Percentiles rank a stretch among this genome's conserved stretches.
phyloP scores from a whole-genome alignment of 1,140 invertebrate species.

The Platyura marginata region DNA sequence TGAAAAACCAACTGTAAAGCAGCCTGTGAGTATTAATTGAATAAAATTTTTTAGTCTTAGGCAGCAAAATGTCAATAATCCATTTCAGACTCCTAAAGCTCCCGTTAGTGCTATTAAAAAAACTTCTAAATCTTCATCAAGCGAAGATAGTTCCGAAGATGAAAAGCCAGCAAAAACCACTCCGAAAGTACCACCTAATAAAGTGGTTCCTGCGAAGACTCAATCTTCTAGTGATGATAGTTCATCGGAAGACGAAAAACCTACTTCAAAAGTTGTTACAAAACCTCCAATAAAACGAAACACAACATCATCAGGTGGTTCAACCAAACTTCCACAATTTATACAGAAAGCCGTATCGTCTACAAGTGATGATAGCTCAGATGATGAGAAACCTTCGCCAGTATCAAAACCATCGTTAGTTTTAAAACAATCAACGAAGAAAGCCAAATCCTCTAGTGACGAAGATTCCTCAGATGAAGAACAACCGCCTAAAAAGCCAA shows the following conservation, averaged over 20 bases:
- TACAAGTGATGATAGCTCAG: constrained; percentile 18
- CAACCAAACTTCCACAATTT: too few species aligned
- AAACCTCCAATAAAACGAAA: too few species aligned
- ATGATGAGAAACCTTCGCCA: constrained; percentile 16
- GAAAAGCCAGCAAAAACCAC: not conserved
- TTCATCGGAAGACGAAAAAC: too few species aligned
- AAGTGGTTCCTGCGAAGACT: not conserved
- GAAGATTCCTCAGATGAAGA: constrained; percentile 8
- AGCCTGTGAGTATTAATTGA: too few species aligned
- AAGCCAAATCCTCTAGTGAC: constrained; percentile 25
- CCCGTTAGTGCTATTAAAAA: too few species aligned
- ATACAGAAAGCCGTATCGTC: constrained; percentile 9
- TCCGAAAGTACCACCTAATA: not conserved
- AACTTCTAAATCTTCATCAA: too few species aligned
- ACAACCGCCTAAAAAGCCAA: not conserved
- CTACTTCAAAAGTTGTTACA: too few species aligned
- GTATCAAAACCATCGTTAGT: not conserved
- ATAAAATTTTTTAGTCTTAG: too few species aligned
- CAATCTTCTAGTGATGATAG: constrained; percentile 4
- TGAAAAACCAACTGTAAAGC: constrained; percentile 3
- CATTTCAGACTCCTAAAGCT: constrained; percentile 9
- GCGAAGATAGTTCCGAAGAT: too few species aligned
- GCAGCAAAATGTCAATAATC: constrained; percentile 3
- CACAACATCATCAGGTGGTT: too few species aligned
- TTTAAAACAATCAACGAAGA: constrained; percentile 15